phyloP scores from a whole-genome alignment of 2,888 invertebrate genomes.

The Periphyllus acericola region DNA sequence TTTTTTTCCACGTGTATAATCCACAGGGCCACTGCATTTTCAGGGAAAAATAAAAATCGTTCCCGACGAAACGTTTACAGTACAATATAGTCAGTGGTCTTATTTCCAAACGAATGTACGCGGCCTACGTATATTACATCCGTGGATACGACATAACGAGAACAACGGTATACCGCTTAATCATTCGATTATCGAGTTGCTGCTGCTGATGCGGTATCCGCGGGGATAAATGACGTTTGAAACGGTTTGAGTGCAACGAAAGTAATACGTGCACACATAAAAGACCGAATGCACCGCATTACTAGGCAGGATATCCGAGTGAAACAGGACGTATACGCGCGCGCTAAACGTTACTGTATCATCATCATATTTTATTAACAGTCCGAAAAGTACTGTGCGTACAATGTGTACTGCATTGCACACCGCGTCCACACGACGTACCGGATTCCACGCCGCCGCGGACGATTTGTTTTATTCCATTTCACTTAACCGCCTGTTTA shows the following conservation, averaged over 20 bases:
- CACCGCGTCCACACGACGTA: background rate
- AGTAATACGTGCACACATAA: background rate
- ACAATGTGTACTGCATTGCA: background rate
- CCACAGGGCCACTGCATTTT: background rate
- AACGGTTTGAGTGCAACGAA: background rate
- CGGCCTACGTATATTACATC: no score
- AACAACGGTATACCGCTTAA: no score
- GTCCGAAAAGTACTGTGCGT: background rate
- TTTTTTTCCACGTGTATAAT: background rate
- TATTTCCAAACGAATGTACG: no score
- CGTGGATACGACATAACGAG: no score
- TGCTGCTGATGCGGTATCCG: background rate
- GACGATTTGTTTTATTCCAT: background rate
- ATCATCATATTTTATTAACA: background rate
- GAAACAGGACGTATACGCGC: background rate
- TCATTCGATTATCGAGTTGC: no score
- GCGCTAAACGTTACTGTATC: background rate
- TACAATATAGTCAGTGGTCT: no score
- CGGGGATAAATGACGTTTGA: background rate
- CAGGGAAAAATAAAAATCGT: background rate
- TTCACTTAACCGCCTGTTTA: background rate
- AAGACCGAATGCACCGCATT: no score
- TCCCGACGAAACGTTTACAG: background rate
- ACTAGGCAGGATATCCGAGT: conserved; percentile 21
- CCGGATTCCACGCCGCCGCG: background rate